These are phyloP conservation scores for Aphidius colemani DNA, from an alignment of 2,888 invertebrate genomes.

Conservation along the genomic window DNA sequence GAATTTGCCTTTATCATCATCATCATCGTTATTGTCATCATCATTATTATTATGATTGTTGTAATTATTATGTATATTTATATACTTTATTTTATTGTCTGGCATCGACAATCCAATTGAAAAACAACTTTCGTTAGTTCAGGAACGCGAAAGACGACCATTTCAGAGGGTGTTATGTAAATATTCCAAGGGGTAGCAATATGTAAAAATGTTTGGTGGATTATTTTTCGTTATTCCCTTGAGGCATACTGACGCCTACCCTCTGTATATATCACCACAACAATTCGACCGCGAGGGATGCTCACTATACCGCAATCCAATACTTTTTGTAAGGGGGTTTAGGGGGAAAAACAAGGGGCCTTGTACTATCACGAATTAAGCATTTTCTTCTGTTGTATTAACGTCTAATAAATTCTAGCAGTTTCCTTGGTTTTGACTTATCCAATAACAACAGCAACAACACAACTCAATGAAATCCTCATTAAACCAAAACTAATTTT, in stretches of 20 bases:
- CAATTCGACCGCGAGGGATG: constrained; percentile 21
- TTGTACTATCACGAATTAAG: neutral
- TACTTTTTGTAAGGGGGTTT: no score
- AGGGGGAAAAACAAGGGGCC: no score
- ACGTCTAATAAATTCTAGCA: no score
- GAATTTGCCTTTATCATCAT: neutral
- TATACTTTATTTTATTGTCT: constrained; percentile 22
- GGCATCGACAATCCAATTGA: constrained; percentile 22
- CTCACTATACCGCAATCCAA: neutral
- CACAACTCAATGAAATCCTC: no score
- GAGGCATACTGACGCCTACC: constrained; percentile 22
- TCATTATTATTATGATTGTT: neutral
- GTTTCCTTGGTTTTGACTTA: no score
- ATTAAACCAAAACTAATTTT: no score
- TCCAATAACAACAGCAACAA: no score
- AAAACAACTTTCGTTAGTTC: constrained; percentile 18
- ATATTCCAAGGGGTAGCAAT: constrained; percentile 34
- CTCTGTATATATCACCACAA: constrained; percentile 8
- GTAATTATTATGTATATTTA: no score
- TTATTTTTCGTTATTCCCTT: constrained; percentile 37
- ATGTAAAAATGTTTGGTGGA: constrained; percentile 40
- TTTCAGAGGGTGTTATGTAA: constrained; percentile 38
- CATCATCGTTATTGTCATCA: neutral
- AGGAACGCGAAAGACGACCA: constrained; percentile 20
- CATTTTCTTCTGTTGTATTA: neutral